Evolutionary conservation across 2,797 vertebrate genomes (phyloP).

Genomic region (Cynodonichthys magdalenae): DNA sequence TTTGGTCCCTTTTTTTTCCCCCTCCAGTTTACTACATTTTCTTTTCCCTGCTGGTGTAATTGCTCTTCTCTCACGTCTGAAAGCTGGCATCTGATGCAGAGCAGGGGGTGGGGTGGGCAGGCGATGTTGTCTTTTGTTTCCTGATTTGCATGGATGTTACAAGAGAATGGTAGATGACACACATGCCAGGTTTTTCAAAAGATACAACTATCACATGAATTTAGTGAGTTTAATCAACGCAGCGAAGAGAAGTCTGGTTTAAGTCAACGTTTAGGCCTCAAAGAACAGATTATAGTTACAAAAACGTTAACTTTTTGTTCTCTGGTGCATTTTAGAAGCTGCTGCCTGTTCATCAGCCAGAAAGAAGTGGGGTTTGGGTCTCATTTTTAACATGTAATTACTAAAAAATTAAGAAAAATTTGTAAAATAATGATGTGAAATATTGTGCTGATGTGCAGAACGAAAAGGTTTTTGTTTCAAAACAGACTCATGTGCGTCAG

Average conservation of each 20-base stretch:
- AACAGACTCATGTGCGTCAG: too few relatives aligned
- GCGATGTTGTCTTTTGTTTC: constrained; percentile 76
- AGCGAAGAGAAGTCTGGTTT: background rate
- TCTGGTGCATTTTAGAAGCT: background rate
- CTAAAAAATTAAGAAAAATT: background rate
- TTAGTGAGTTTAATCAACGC: constrained; percentile 13
- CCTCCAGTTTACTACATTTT: constrained; percentile 72
- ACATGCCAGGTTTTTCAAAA: constrained; percentile 59
- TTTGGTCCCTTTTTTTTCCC: constrained; percentile 69
- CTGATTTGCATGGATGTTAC: constrained; percentile 78
- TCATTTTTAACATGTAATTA: too few relatives aligned
- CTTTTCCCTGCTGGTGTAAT: constrained; percentile 77
- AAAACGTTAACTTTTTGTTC: too few relatives aligned
- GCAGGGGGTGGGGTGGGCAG: constrained; percentile 51
- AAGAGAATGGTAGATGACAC: constrained; percentile 69
- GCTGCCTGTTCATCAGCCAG: background rate
- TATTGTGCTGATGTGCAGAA: too few relatives aligned
- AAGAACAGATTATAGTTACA: too few relatives aligned
- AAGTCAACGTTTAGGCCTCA: background rate
- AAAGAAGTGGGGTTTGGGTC: too few relatives aligned
- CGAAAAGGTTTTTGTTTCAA: too few relatives aligned
- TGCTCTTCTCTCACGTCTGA: constrained; percentile 76
- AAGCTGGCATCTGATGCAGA: constrained; percentile 71
- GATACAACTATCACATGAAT: constrained; percentile 41
- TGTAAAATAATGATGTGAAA: too few relatives aligned